Evolutionary conservation across 2,797 vertebrate species (phyloP), one percentile per base, ranked within the genome.

Genomic region (Megaceryle alcyon): DNA sequence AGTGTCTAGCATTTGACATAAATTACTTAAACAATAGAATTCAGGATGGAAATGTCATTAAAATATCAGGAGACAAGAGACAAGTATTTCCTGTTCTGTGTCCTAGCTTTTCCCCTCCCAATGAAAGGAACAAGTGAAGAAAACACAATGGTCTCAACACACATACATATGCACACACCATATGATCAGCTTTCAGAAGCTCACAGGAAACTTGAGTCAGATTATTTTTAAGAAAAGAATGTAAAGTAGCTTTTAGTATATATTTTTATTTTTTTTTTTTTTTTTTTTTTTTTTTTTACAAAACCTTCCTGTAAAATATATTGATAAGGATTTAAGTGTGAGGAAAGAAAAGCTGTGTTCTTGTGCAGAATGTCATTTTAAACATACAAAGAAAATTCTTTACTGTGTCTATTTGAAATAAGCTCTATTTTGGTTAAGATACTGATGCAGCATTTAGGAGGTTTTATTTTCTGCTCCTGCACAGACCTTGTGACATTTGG

Each of bases 81-180:
- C 66, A 10, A 37, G 9, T 14, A 63, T 61, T 79, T 82, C 20
- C 35, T 86, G 3, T 31, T 69, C 39, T 3, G 0, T 64, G 33
- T 76, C 41, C 48, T 39, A 29, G 39, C 7, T 82, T 77, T 82
- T 79, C 28, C 17, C 53, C 8, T 66, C 53, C 22, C 14, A 51
- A 23, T 1, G 3, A 41, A 82, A 77, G 15, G 37, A 89, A n/a
- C 7, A 56, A 66, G n/a, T 57, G 54, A 86, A 72, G 63, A 91
- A 82, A 86, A 79, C 19, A 12, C 16, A 71, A 65, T 12, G 14
- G 8, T 60, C 54, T 43, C 8, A 60, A 9, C 48, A 71, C 10
- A 48, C 0, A 0, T 81, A 44, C 13, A 29, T 21, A 31, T 22
- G 37, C 9, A 79, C 7, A 48, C 13, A 4, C 9, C 0, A 0